Evolutionary conservation across 2,797 vertebrate genomes (phyloP), one percentile per base, ranked within the genome.

Genomic region (Botia almorhae): DNA sequence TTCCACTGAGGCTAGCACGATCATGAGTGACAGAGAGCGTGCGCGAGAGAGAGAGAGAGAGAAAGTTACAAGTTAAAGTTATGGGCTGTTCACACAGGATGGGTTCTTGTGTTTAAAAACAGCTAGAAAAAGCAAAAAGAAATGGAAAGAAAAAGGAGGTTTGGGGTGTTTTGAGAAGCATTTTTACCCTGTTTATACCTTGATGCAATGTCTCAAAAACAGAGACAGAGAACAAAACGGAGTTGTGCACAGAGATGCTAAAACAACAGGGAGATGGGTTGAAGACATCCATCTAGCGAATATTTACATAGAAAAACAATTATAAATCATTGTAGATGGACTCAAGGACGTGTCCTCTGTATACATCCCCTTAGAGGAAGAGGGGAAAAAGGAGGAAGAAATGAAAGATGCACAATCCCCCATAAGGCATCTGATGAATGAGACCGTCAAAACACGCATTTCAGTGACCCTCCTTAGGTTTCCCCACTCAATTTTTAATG

Each of bases 391-490:
- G 39, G 39, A 43, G 39, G 1, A 43, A 43, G 39, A 43, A 43
- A 43, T 43, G 39, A 94, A 89, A 89, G 88, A 89, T 82, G 82
- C 91, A 89, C 70, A 68, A 87, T 83, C 85, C 89, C 89, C 83
- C 84, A 29, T 63, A 73, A 82, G 87, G 88, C 89, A 86, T 85
- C 88, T 91, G 91, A 92, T 88, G 92, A 94, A 95, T 90, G 93
- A 89, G 84, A 89, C 80, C 83, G 94, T 87, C 89, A 91, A 89
- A 91, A 90, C 79, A 92, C 7, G 8, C 81, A 85, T 92, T 93
- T 89, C 75, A 76, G 81, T 79, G 75, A 89, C 81, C 86, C 88
- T 90, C 86, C 88, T 89, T 46, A 68, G 39, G 78, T 84, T 81
- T 26, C 85, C 39, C 75, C 7, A 63, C 74, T 85, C 83, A 85